Conservation (phyloP, 2,888 invertebrate genomes). For the Ramazzottius varieornatus region DNA sequence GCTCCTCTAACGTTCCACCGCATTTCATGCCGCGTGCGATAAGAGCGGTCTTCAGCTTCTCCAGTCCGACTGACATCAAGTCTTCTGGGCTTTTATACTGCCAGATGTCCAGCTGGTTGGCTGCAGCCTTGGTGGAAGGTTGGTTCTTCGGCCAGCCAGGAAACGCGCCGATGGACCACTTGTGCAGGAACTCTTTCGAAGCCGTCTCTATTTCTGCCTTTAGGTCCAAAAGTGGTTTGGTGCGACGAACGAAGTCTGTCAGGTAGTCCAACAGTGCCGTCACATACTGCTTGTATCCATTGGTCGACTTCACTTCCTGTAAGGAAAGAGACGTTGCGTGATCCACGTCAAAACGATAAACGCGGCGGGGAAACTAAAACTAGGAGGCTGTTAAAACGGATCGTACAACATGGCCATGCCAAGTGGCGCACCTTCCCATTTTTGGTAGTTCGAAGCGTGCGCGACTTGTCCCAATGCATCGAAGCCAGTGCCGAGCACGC, state of each 20-base stretch:
- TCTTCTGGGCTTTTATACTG: constrained; percentile 46
- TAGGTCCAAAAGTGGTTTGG: constrained; percentile 59
- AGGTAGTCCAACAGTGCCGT: constrained; percentile 56
- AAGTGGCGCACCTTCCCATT: too few relatives aligned
- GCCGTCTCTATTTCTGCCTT: constrained; percentile 34
- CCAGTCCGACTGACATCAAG: constrained; percentile 77
- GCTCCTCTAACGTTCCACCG: constrained; percentile 58
- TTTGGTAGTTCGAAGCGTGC: too few relatives aligned
- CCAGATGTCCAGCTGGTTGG: background rate
- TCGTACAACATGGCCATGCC: too few relatives aligned
- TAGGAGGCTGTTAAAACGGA: too few relatives aligned
- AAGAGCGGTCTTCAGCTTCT: constrained; percentile 80
- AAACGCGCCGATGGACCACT: constrained; percentile 66
- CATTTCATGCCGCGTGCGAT: constrained; percentile 44
- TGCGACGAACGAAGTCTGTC: constrained; percentile 48
- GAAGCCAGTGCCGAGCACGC: too few relatives aligned
- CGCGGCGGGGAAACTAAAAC: too few relatives aligned
- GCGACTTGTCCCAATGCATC: too few relatives aligned
- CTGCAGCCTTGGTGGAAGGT: constrained; percentile 8
- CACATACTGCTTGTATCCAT: constrained; percentile 39
- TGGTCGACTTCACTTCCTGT: too few relatives aligned
- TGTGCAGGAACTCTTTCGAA: constrained; percentile 47
- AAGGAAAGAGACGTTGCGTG: too few relatives aligned
- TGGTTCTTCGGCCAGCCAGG: constrained; percentile 56
- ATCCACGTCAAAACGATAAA: too few relatives aligned